Base-by-base conservation (phyloP, 2,113 vertebrate genomes). In the Myodes glareolus region DNA sequence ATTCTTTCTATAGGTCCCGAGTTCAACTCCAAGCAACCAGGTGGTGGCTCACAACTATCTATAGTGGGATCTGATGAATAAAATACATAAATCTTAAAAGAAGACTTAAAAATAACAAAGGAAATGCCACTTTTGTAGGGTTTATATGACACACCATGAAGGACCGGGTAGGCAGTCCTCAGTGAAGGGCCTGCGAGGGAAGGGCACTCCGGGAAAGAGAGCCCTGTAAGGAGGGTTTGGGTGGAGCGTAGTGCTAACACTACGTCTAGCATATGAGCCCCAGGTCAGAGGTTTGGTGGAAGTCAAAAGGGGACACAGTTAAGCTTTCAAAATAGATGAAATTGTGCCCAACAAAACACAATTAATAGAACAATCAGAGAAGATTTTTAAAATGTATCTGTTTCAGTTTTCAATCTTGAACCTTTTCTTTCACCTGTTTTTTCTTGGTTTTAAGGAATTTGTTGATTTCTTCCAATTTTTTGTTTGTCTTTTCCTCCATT, bases 281-380 rank as follows among this genome's bases (percentile, higher is more conserved):
- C 17, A 25, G 42, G 9, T 86, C 81, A 42, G n/a, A 29, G 58
- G 55, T 42, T 84, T 55, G 55, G 7, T 5, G 21, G 55, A 85
- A 70, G 50, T 88, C 68, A 92, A 86, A 94, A 75, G 67, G 45
- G 39, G 63, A 94, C 0, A 2, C 31, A 58, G 12, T 88, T 67
- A 90, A 85, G 63, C 72, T 77, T 27, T 21, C 82, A 97, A 45
- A 92, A 80, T 9, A 58, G 25, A 84, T 63, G 75, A 92, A 95
- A 29, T 47, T 94, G 45, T 39, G 91, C 29, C 47, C 39, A 80
- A 58, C 36, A 84, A 92, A 85, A 67, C 7, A 31, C 73, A 93
- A 89, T 21, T 68, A 93, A 80, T 27, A 61, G 33, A 63, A 84
- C 81, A 17, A 94, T 90, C 47, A 94, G 39, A 90, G 90, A 95